Conservation (phyloP, 2,888 invertebrate species). For the Lumbricus terrestris region DNA sequence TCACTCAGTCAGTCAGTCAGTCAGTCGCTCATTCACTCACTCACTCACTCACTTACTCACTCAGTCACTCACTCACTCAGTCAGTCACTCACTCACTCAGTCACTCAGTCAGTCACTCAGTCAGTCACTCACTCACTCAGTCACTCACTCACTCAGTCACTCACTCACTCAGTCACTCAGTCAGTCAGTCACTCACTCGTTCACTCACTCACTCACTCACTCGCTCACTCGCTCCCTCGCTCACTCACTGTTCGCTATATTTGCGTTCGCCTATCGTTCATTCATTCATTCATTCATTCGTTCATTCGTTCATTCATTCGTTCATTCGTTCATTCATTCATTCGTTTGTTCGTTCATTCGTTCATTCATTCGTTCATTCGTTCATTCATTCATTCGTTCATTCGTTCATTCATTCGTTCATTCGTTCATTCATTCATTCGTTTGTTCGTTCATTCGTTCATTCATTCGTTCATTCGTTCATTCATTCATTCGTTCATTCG, state of each 20-base stretch:
- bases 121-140: constrained; percentile 28
- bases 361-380: neutral
- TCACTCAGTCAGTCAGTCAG: too few species aligned
- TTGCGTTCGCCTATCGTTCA: too few species aligned
- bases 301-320: neutral
- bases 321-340: constrained; percentile 12
- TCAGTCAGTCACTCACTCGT: too few species aligned
- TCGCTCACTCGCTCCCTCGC: too few species aligned
- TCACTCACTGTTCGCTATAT: too few species aligned
- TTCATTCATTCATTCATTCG: too few species aligned
- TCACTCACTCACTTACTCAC: constrained; percentile 22
- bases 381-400: too few species aligned
- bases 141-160: constrained; percentile 31
- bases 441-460: neutral
- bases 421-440: constrained; percentile 13
- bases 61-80: constrained; percentile 25
- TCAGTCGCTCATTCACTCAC: constrained; percentile 26
- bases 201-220: too few species aligned
- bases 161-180: constrained; percentile 25
- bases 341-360: constrained; percentile 6
- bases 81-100: constrained; percentile 26
- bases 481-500: too few species aligned
- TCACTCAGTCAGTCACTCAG: constrained; percentile 23
- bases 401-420: constrained; percentile 6
- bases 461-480: neutral